Percentiles rank a stretch among this genome's conserved stretches.
These are phyloP conservation scores for Linnaemya tessellans DNA, from an alignment of 2,888 invertebrate genomes.

Conservation along the genomic window DNA sequence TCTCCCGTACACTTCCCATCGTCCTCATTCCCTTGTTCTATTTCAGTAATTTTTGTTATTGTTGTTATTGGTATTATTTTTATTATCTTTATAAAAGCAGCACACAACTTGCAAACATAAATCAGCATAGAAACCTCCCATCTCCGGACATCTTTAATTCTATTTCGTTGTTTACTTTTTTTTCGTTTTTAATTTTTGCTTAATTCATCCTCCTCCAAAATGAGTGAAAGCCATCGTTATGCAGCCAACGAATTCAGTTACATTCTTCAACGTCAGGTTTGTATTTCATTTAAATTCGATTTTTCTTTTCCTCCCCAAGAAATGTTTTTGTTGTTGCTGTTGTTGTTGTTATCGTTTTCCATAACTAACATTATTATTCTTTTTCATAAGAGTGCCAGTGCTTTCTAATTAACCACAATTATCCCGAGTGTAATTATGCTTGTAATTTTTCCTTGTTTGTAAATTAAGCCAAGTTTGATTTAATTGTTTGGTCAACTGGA, in stretches of 20 bases:
- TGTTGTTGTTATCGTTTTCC: neutral
- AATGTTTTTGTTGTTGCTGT: too few species aligned
- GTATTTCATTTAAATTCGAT: conserved; percentile 55
- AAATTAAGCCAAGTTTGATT: conserved; percentile 5
- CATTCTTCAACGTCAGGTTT: conserved; percentile 83
- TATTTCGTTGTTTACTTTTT: conserved; percentile 6
- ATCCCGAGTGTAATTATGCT: conserved; percentile 21
- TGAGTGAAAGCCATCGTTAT: conserved; percentile 82
- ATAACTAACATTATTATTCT: neutral
- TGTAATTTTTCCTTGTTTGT: conserved; percentile 31
- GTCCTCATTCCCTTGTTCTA: neutral
- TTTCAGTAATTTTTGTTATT: neutral
- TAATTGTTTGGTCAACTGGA: conserved; percentile 46
- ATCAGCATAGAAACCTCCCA: conserved; percentile 6
- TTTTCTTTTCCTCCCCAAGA: neutral
- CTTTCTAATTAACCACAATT: conserved; percentile 38
- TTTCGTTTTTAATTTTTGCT: neutral
- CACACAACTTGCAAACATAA: neutral
- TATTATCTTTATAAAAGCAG: conserved; percentile 9
- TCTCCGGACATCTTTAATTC: neutral
- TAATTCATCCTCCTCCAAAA: conserved; percentile 70
- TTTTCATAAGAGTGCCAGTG: neutral
- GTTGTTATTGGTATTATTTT: conserved; percentile 21
- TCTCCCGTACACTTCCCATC: neutral
- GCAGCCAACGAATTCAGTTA: conserved; percentile 83